Conservation (phyloP, 2,888 invertebrate genomes). For the Escarpia spicata region DNA sequence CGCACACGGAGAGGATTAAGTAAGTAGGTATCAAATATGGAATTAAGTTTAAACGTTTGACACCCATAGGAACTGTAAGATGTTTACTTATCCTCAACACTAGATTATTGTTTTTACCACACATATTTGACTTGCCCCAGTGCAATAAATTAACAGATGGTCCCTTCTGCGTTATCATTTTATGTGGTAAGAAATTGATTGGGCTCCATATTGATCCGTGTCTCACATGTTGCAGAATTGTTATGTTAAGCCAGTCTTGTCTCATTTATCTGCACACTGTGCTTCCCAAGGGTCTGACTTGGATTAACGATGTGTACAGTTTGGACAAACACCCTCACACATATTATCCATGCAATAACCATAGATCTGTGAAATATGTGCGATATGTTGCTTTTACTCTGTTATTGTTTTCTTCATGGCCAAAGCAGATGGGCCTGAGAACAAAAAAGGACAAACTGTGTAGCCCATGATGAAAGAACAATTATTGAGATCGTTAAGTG, state of each 20-base stretch:
- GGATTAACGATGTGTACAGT: background rate
- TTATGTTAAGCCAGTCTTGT: background rate
- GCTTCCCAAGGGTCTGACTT: background rate
- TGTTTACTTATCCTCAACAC: background rate
- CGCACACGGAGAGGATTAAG: background rate
- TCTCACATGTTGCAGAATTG: background rate
- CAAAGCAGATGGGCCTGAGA: background rate
- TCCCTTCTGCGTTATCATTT: background rate
- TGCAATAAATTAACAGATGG: background rate
- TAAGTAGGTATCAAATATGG: too few relatives aligned
- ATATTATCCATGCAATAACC: background rate
- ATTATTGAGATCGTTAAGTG: background rate
- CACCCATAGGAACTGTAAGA: background rate
- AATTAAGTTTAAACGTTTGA: background rate
- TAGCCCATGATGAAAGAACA: background rate
- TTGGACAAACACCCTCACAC: background rate
- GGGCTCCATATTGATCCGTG: background rate
- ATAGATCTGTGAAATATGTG: background rate
- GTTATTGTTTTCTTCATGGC: background rate
- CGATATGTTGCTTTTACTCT: background rate
- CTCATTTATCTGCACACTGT: background rate
- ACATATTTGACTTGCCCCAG: background rate
- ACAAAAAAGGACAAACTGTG: background rate
- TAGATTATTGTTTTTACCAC: background rate
- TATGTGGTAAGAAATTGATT: slow-evolving; percentile 7